Percentiles rank a stretch among this genome's conserved stretches.
Conservation (phyloP, 2,113 vertebrate species). For the Pristiophorus japonicus region DNA sequence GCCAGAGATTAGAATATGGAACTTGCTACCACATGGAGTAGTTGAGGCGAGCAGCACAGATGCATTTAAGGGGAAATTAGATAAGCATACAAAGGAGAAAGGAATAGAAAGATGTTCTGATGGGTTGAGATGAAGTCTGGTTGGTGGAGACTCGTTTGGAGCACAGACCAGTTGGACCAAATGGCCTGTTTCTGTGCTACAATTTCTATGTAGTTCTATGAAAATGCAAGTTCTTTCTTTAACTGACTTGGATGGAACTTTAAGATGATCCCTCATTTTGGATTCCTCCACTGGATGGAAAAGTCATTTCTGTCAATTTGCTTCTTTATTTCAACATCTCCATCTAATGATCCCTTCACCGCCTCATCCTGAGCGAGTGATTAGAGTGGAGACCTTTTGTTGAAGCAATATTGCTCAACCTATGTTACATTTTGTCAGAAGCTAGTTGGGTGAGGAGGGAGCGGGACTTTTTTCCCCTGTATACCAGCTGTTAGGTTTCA, state of each 20-base stretch:
- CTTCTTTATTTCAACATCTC: background rate
- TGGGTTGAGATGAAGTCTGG: background rate
- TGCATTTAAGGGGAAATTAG: too few relatives aligned
- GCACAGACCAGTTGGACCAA: background rate
- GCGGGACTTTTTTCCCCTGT: background rate
- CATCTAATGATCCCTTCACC: background rate
- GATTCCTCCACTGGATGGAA: background rate
- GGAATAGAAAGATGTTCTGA: background rate
- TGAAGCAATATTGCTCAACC: background rate
- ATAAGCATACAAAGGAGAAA: background rate
- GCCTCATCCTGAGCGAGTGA: background rate
- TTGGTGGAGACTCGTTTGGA: too few relatives aligned
- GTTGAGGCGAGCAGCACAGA: too few relatives aligned
- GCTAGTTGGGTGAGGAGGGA: background rate
- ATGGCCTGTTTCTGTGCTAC: background rate
- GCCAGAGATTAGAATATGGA: background rate
- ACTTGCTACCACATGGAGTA: background rate
- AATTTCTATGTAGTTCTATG: background rate
- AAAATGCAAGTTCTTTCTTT: background rate
- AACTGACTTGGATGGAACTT: background rate
- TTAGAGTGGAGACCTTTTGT: background rate
- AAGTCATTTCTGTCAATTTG: background rate
- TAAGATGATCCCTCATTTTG: background rate
- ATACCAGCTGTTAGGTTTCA: background rate
- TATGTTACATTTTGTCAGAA: background rate